phyloP scores from a whole-genome alignment of 2,888 invertebrate species.

The Camptogramma bilineatum region DNA sequence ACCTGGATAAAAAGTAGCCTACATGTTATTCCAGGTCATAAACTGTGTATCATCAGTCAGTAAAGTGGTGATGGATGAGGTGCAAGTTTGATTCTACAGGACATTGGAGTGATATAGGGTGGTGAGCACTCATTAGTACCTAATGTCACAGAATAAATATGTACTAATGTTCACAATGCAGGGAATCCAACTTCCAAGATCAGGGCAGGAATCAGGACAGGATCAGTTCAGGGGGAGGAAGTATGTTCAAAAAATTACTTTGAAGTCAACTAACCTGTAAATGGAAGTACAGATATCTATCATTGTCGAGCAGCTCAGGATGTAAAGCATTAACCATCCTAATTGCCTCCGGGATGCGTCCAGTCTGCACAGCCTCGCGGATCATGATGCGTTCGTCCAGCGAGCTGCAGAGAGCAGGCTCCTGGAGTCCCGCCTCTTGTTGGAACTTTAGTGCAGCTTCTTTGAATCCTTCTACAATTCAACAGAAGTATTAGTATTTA shows the following conservation, averaged over 20 bases:
- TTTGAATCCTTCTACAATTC: conserved; percentile 92
- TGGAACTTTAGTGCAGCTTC: conserved; percentile 99
- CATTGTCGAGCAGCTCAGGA: conserved; percentile 97
- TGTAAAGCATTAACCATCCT: conserved; percentile 96
- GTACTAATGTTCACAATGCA: too few species aligned
- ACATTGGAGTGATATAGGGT: too few species aligned
- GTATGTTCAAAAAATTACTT: background rate
- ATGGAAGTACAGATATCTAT: conserved; percentile 97
- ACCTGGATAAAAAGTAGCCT: too few species aligned
- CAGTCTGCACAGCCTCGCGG: conserved; percentile 96
- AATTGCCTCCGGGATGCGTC: conserved; percentile 96
- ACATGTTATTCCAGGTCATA: too few species aligned
- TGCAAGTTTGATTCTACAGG: too few species aligned
- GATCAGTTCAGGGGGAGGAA: too few species aligned
- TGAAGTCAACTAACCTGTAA: conserved; percentile 87
- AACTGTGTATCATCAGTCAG: too few species aligned
- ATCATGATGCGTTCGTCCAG: conserved; percentile 97
- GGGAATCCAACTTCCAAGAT: too few species aligned
- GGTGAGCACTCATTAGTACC: too few species aligned
- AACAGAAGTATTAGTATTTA: background rate
- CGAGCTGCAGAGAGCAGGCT: conserved; percentile 87
- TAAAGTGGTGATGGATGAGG: too few species aligned
- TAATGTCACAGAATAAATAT: too few species aligned
- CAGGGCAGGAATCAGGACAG: too few species aligned
- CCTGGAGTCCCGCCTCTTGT: conserved; percentile 92